Conservation (phyloP, 2,888 invertebrate genomes). For the Pediacus dermestoides region DNA sequence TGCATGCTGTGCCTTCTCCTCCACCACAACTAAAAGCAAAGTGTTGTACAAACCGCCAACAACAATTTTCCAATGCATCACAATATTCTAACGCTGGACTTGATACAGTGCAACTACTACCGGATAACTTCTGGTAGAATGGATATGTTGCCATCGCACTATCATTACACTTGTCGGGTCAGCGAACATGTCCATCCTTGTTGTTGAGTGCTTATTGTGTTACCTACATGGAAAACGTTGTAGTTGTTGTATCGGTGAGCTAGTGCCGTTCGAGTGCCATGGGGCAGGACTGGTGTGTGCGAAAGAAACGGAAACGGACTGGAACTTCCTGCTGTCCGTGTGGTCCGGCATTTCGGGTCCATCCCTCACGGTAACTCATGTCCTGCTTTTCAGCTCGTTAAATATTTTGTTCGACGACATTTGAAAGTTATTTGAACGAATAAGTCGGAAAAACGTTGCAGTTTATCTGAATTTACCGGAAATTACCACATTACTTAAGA, state of each 20-base stretch:
- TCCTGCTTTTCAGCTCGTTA: neutral
- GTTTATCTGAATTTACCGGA: too few relatives aligned
- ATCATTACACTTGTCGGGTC: constrained; percentile 4
- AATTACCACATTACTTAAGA: too few relatives aligned
- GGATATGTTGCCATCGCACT: neutral
- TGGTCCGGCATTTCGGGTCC: constrained; percentile 57
- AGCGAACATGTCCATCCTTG: constrained; percentile 9
- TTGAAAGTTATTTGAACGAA: neutral
- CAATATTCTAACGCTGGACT: too few relatives aligned
- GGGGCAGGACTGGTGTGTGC: constrained; percentile 75
- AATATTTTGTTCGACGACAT: constrained; percentile 3
- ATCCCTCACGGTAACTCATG: constrained; percentile 50
- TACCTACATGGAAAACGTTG: neutral
- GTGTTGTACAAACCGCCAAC: too few relatives aligned
- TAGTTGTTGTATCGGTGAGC: neutral
- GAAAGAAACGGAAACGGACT: constrained; percentile 67
- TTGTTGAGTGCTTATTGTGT: constrained; percentile 3
- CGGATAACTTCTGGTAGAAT: constrained; percentile 14
- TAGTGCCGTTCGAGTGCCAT: constrained; percentile 40
- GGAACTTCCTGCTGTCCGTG: constrained; percentile 57
- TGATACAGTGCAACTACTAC: too few relatives aligned
- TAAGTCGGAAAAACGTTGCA: neutral
- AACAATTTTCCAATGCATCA: too few relatives aligned
- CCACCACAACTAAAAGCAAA: too few relatives aligned
- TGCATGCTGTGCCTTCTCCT: too few relatives aligned